Evolutionary conservation across 2,888 invertebrate genomes (phyloP), one percentile per base, ranked within the genome.

Genomic region (Idaea dimidiata): DNA sequence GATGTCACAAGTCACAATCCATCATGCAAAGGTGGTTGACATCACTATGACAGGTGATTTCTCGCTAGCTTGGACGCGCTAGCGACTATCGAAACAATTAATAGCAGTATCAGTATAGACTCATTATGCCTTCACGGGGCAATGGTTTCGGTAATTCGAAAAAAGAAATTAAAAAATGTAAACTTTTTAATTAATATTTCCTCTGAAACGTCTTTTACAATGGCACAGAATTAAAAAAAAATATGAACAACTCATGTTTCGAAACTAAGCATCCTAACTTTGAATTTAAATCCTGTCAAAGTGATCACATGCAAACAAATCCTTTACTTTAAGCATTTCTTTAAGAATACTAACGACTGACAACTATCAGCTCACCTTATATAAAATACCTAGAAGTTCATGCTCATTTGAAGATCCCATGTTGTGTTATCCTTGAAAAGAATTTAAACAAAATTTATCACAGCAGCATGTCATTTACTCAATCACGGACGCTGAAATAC

Each of bases 391-490:
- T 14, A 43, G 8, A 14, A 8, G 14, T 8, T 6, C 8, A 14
- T 43, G 43, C 43, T 43, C 10, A 43, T 0, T 43, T 14, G 10
- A 43, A 43, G 10, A 43, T 14, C 43, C 43, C 43, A 43, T 10
- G 43, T 43, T 43, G 43, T 43, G 10, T 7, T 24, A 24, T 24
- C 24, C 5, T 24, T 24, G 24, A 24, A 24, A 24, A 24, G 24
- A 72, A 71, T 66, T 62, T 76, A 77, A 79, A 77, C 65, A 71
- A 71, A 61, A 58, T 69, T 62, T 87, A 90, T 89, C 91, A 90
- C 91, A 90, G 88, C 79, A 83, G 73, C 84, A 86, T 24, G 80
- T 79, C 86, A 87, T 88, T 89, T 88, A 87, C 83, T 88, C 80
- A 71, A 74, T 69, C 74, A 71, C 70, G 64, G 70, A 73, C 66